Evolutionary conservation across 2,888 invertebrate genomes (phyloP).

Genomic region (Aleiodes testaceus): DNA sequence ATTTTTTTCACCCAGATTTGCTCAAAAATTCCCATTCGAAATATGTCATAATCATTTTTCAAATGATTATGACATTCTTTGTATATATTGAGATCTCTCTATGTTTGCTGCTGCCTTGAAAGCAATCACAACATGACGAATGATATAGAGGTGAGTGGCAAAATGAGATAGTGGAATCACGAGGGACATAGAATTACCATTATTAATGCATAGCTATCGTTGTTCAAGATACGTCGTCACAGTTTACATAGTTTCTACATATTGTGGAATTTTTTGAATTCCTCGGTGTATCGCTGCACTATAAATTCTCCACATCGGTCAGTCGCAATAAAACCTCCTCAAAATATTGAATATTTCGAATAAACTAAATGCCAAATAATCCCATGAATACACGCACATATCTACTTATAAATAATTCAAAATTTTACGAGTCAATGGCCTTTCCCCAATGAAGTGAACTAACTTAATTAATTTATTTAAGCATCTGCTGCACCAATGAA

Average conservation of each 20-base stretch:
- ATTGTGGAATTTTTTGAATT: neutral
- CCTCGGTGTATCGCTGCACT: too few species aligned
- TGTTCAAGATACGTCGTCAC: constrained; percentile 8
- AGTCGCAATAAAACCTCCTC: too few species aligned
- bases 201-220: constrained; percentile 7
- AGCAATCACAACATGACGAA: constrained; percentile 19
- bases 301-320: too few species aligned
- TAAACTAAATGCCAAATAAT: too few species aligned
- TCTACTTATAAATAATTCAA: constrained; percentile 5
- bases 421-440: constrained; percentile 1
- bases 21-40: too few species aligned
- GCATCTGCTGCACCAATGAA: constrained; percentile 56
- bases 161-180: constrained; percentile 31
- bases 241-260: neutral
- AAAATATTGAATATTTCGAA: too few species aligned
- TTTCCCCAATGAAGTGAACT: constrained; percentile 46
- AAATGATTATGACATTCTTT: too few species aligned
- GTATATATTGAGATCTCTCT: neutral
- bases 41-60: too few species aligned
- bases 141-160: constrained; percentile 28
- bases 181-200: constrained; percentile 4
- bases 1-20: too few species aligned
- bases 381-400: neutral
- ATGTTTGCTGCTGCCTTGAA: neutral
- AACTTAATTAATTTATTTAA: constrained; percentile 56